Evolutionary conservation across 64 coral and sea anemone genomes (phyloP), one percentile per base, ranked within the genome.

Genomic region (Porites australiensis): DNA sequence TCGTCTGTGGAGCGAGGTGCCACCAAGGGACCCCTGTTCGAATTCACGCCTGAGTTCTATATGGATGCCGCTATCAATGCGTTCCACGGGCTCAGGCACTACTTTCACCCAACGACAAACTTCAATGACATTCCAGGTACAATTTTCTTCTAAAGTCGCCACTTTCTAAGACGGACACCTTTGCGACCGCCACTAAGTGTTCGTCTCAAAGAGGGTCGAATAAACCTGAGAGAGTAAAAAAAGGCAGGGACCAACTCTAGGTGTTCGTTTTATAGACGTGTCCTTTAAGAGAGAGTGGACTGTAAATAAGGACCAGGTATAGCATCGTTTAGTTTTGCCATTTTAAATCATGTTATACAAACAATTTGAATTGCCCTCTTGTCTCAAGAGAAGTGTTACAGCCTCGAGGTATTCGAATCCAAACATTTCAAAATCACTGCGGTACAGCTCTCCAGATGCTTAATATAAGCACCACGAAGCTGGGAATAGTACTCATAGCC

Each of bases 1-100:
- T 85, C 70, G 8, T 90, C 94, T n/a, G 19, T 95, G 8, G 74
- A 94, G 50, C 90, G 94, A 44, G 96, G 90, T 1, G 43, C 90
- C 5, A 52, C 47, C 5, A 72, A 70, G 2, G 82, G 82, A 15
- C 23, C 87, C 13, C 72, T 96, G 18, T 98, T 98, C 52, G 96
- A 98, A 61, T 98, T 98, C 76, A 92, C 87, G 50, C 96, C 96
- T 57, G 96, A 95, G 69, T 95, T 98, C 44, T 98, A 98, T 70
- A 90, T 98, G 78, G 96, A 98, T 48, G 90, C 86, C 23, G 94
- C 94, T 47, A 87, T 95, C 52, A 95, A 95, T 82, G 91, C 93
- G 10, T 98, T 95, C 70, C 94, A 95, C 72, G 96, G 88, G 8
- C 75, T 98, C 8, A 87, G 94, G 58, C 95, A 93, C 54, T 95